Evolutionary conservation across 1,140 invertebrate genomes (phyloP), one percentile per base, ranked within the genome.

Genomic region (Procambarus virginalis): DNA sequence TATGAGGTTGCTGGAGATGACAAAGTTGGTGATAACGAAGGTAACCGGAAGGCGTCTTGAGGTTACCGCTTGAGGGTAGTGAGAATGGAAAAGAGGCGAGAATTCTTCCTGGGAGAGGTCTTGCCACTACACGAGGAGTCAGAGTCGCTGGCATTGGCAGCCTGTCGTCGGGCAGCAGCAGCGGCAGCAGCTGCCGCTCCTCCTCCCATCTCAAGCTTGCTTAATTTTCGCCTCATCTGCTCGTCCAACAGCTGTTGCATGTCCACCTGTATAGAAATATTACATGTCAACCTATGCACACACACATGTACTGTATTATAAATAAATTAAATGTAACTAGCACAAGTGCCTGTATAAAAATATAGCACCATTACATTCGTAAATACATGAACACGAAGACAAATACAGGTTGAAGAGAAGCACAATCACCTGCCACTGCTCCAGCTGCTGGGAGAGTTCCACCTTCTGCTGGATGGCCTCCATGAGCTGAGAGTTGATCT

Each of bases 381-480:
- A 12, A 58, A 34, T 34, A 34, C 34, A 34, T 34, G 34, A 34
- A n/a, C n/a, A n/a, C n/a, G n/a, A 34, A 34, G 34, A 34, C 34
- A 0, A 34, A 34, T 34, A 34, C 34, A 34, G 34, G 34, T 34
- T 34, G 34, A 34, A 34, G 34, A 34, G 34, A 34, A 34, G 34
- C 51, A 3, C 14, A 75, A 95, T 92, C 93, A 97, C 97, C 97
- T 98, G 97, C 98, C 98, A 99, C 94, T 99, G 98, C 93, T 99
- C 98, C 17, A 99, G 94, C 93, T 99, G 97, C 93, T 99, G 97
- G 51, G 97, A 98, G 2, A 99, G 95, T 93, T 98, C 97, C 70
- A 99, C 96, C 94, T 99, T 99, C 94, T 99, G 98, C 93, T 98
- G 96, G 73, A 99, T 97, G 0, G 98, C 97, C n/a, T 99, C 98